Base-by-base conservation (phyloP, 2,888 invertebrate species). In the Spilosoma lubricipeda region DNA sequence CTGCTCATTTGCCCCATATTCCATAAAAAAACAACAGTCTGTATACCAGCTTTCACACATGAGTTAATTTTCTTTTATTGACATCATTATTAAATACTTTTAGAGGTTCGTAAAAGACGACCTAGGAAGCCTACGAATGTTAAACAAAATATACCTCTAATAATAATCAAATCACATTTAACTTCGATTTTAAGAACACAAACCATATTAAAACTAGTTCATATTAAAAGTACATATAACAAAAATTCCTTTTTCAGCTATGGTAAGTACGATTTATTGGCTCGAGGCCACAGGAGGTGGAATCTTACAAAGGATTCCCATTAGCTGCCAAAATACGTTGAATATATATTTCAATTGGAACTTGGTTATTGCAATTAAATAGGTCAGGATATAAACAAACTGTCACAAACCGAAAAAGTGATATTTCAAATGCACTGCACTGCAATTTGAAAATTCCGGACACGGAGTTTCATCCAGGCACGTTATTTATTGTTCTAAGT, bases 291-390 rank as follows among this genome's bases (percentile, higher is more conserved):
- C 70, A 48, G 75, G 75, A 59, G 75, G 75, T 70, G 70, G 52
- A 45, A 69, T 36, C 63, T 70, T 72, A 75, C 75, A 72, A 72
- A 72, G 66, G 67, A 75, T 75, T 75, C 72, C 70, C 72, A 75
- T 75, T 75, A 75, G 70, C 64, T 65, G 48, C 66, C 71, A 70
- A 72, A 75, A 75, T 69, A 70, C 52, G 27, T 45, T 67, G 33
- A 72, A 56, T 66, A 65, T 69, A 68, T 59, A 59, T 48, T 23
- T 39, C 36, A 68, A 69, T 42, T 48, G 30, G 52, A 52, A n/a
- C 64, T 15, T 23, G 30, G 5, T 56, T 48, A 33, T 69, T 39
- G 30, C 39, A 27, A 56, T 64, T 71, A 56, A 65, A 56, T 74
- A 18, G 74, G 65, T 66, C 66, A 69, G 3, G n/a, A 48, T 45